phyloP scores from a whole-genome alignment of 2,113 vertebrate species.

The Alouatta palliata region DNA sequence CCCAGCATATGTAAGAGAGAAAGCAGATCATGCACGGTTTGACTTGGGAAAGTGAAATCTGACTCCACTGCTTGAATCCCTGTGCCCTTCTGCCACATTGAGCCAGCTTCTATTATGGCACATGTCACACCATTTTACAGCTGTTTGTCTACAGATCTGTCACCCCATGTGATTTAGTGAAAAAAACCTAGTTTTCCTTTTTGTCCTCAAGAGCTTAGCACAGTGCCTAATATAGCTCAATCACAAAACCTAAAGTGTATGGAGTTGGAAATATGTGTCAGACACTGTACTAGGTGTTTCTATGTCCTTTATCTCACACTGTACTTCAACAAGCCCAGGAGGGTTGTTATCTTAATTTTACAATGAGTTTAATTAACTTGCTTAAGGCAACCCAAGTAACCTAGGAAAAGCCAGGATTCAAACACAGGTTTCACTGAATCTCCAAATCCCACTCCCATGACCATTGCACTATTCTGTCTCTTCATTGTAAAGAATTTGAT shows the following conservation, averaged over 20 bases:
- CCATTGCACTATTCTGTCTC: neutral
- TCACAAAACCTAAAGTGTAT: neutral
- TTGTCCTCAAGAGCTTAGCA: neutral
- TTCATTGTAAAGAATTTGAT: neutral
- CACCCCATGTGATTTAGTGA: neutral
- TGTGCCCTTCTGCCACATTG: neutral
- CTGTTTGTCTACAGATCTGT: neutral
- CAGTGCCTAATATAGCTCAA: neutral
- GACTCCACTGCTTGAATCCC: neutral
- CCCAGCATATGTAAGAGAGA: neutral
- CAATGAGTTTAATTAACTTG: neutral
- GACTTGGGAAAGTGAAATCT: neutral
- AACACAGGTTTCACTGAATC: neutral
- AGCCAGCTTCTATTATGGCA: neutral
- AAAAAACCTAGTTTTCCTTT: neutral
- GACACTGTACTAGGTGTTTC: neutral
- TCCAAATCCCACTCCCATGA: neutral
- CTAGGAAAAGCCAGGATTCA: neutral
- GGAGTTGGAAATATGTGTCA: neutral
- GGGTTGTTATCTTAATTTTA: neutral
- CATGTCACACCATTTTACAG: neutral
- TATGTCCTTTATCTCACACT: neutral
- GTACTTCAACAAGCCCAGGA: neutral
- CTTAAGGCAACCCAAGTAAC: neutral
- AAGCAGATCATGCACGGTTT: neutral